These are phyloP conservation scores for Perdita meconis DNA, from an alignment of 2,888 invertebrate genomes.

Conservation along the genomic window DNA sequence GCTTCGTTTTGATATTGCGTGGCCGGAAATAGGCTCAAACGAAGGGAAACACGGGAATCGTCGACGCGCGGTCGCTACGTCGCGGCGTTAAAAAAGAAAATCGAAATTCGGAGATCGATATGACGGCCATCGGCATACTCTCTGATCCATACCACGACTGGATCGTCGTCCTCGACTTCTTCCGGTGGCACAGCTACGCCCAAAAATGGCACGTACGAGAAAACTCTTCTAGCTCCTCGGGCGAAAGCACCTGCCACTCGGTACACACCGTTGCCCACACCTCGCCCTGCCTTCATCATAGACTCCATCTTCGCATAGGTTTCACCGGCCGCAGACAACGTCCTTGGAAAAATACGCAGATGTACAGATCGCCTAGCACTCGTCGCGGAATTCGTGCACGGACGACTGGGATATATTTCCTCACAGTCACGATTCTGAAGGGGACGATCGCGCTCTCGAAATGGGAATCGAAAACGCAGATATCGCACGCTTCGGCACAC, in stretches of 20 bases:
- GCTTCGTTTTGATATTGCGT: constrained; percentile 29
- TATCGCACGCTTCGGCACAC: not conserved
- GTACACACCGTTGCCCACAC: constrained; percentile 78
- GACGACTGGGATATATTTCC: constrained; percentile 23
- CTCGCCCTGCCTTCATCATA: constrained; percentile 80
- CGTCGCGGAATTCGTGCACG: not conserved
- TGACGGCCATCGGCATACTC: not conserved
- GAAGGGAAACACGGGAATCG: not conserved
- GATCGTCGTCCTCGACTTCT: constrained; percentile 60
- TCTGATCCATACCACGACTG: constrained; percentile 68
- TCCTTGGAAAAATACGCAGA: constrained; percentile 26
- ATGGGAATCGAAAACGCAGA: not conserved
- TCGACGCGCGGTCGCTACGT: not conserved
- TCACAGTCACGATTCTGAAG: not conserved
- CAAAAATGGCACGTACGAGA: constrained; percentile 79
- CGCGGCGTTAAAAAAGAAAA: not conserved
- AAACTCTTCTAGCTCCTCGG: constrained; percentile 78
- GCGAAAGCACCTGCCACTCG: constrained; percentile 78
- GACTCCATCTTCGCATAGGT: constrained; percentile 77
- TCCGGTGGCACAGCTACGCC: constrained; percentile 72
- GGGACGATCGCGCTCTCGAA: not conserved
- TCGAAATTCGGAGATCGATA: not conserved
- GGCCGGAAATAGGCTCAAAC: constrained; percentile 8
- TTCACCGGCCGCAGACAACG: not conserved
- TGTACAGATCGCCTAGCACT: not conserved